Evolutionary conservation across 2,888 invertebrate species (phyloP).

Genomic region (Morpho deidamia): DNA sequence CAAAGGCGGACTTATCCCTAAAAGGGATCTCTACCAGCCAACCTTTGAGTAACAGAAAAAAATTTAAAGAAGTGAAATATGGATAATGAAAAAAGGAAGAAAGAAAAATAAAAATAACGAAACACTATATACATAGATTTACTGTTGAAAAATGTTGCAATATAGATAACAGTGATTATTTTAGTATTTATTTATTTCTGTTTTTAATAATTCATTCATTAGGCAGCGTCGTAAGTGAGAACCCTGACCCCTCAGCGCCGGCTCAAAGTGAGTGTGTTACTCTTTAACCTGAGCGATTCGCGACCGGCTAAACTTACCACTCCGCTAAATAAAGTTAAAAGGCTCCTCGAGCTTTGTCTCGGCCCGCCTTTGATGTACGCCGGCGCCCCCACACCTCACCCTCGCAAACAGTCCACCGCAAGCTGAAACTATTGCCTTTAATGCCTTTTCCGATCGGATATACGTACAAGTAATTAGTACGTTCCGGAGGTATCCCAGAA

Average conservation of each 20-base stretch:
- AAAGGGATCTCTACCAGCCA: too few species aligned
- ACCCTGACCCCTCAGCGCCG: slow-evolving; percentile 46
- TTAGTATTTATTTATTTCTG: too few species aligned
- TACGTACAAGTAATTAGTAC: slow-evolving; percentile 69
- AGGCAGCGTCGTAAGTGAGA: slow-evolving; percentile 26
- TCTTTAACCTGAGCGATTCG: slow-evolving; percentile 78
- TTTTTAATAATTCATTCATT: slow-evolving; percentile 1
- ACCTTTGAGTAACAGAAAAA: too few species aligned
- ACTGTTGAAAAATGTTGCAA: too few species aligned
- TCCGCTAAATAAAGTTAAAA: slow-evolving; percentile 79
- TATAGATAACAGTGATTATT: too few species aligned
- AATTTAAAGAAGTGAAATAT: too few species aligned
- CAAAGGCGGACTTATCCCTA: too few species aligned
- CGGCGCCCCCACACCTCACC: slow-evolving; percentile 29
- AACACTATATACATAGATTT: too few species aligned
- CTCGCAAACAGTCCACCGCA: slow-evolving; percentile 73
- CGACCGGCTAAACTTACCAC: slow-evolving; percentile 79
- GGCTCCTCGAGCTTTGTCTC: slow-evolving; percentile 77
- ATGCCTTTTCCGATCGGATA: slow-evolving; percentile 69
- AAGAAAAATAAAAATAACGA: too few species aligned
- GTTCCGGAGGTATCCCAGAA: slow-evolving; percentile 62
- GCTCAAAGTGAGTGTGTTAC: slow-evolving; percentile 78
- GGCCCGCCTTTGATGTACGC: slow-evolving; percentile 72
- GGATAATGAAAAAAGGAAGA: too few species aligned
- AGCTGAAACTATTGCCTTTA: slow-evolving; percentile 73